phyloP scores from a whole-genome alignment of 2,797 vertebrate genomes.

The Ceryle rudis region DNA sequence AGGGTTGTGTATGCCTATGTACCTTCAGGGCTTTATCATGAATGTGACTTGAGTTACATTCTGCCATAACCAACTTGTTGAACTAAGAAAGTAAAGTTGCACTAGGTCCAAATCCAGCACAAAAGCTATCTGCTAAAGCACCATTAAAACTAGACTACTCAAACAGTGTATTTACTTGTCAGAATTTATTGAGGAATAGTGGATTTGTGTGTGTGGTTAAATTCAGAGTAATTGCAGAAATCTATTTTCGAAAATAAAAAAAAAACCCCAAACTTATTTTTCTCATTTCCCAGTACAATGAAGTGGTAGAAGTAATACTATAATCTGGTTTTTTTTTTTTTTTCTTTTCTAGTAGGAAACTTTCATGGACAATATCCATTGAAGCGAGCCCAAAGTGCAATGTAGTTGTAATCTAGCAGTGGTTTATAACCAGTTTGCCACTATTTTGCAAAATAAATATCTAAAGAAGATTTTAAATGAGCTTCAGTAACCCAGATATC shows the following conservation, averaged over 20 bases:
- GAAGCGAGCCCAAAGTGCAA: neutral
- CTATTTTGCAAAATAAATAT: neutral
- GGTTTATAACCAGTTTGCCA: neutral
- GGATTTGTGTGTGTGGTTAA: neutral
- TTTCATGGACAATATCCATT: neutral
- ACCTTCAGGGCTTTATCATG: neutral
- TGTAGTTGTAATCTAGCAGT: neutral
- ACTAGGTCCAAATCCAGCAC: neutral
- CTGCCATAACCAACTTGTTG: neutral
- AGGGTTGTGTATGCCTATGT: neutral
- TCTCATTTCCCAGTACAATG: neutral
- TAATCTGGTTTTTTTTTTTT: neutral
- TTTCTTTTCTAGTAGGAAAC: neutral
- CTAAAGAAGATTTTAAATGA: neutral
- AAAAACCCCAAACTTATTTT: too few relatives aligned
- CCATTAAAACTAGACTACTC: neutral
- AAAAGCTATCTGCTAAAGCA: neutral
- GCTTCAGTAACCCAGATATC: neutral
- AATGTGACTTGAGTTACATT: neutral
- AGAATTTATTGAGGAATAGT: neutral
- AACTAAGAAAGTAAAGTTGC: neutral
- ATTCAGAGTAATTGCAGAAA: neutral
- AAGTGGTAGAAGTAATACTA: neutral
- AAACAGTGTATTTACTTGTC: neutral
- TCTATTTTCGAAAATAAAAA: neutral